Conservation (phyloP, 1,140 invertebrate species). For the Brachionus sp. region DNA sequence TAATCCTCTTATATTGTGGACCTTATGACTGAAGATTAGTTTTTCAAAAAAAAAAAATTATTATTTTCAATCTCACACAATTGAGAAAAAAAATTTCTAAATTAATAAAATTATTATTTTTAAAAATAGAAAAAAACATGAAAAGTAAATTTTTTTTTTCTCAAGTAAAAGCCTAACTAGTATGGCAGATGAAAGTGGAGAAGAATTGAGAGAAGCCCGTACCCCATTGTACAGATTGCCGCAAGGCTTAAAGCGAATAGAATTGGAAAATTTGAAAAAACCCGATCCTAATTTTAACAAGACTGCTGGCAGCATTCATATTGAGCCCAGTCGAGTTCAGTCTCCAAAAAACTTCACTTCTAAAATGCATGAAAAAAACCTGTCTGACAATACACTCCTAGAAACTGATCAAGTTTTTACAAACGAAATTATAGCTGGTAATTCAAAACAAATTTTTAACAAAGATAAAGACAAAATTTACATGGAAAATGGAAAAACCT, state of each 20-base stretch:
- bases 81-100: too few relatives aligned
- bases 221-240: conserved; percentile 15
- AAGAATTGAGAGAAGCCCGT: background rate
- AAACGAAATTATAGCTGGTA: conserved; percentile 4
- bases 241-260: background rate
- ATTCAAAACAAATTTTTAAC: conserved; percentile 2
- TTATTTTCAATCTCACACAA: background rate
- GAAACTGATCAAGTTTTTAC: background rate
- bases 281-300: conserved; percentile 23
- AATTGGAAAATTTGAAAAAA: conserved; percentile 15
- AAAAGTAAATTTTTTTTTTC: background rate
- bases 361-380: background rate
- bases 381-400: conserved; percentile 5
- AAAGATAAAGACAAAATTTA: background rate
- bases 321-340: background rate
- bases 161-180: background rate
- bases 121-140: background rate
- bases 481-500: conserved; percentile 35
- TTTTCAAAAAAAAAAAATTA: background rate
- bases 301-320: background rate
- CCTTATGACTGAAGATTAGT: too few relatives aligned
- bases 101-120: too few relatives aligned
- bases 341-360: background rate
- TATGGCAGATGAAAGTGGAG: background rate
- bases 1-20: too few relatives aligned